Percentiles rank a stretch among this genome's conserved stretches.
phyloP scores from a whole-genome alignment of 2,888 invertebrate genomes.

The Orchesellides sinensis region DNA sequence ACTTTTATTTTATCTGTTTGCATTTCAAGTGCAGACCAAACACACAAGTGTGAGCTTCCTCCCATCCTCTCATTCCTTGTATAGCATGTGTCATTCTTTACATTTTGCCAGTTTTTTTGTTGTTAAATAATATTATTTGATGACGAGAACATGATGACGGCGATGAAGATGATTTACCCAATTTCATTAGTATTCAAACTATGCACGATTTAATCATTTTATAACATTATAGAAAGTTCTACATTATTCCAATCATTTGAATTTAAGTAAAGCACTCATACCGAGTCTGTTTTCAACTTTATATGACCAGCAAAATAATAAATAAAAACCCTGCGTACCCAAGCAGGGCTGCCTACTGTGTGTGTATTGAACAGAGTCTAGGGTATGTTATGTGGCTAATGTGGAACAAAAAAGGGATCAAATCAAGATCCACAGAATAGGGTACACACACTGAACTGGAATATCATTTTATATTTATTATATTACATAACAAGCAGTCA shows the following conservation, averaged over 20 bases:
- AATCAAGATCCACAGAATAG: constrained; percentile 16
- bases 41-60: not conserved
- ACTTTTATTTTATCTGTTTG: not conserved
- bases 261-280: no score
- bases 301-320: constrained; percentile 34
- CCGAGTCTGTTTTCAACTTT: no score
- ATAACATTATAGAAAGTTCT: not conserved
- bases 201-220: constrained; percentile 6
- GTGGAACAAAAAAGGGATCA: constrained; percentile 38
- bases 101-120: not conserved
- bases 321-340: constrained; percentile 2
- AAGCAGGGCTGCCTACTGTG: not conserved
- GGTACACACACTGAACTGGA: not conserved
- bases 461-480: not conserved
- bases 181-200: constrained; percentile 17
- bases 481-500: not conserved
- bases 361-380: not conserved
- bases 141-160: not conserved
- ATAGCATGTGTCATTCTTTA: not conserved
- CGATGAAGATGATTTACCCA: constrained; percentile 2
- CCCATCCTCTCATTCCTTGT: not conserved
- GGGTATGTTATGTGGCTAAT: constrained; percentile 18
- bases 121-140: not conserved
- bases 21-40: not conserved
- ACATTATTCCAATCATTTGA: not conserved